A percentile compares a stretch with the other conserved stretches of the same genome.
Evolutionary conservation across 2,888 invertebrate species (phyloP).

Genomic region (Parelbella ahira): DNA sequence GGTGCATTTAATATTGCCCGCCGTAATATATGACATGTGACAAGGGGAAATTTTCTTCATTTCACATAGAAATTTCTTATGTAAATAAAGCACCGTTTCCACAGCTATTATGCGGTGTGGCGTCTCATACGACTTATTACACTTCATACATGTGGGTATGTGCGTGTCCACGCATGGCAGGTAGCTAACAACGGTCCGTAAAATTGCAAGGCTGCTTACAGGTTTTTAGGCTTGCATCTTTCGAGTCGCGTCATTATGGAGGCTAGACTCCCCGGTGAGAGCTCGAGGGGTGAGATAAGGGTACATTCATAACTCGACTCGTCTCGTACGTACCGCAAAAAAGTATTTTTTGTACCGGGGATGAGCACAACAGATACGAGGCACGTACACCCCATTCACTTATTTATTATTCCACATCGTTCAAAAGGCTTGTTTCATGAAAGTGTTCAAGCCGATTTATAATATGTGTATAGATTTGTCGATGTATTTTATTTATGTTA

Average conservation of each 20-base stretch:
- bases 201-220: conserved; percentile 52
- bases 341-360: conserved; percentile 30
- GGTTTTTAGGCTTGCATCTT: conserved; percentile 54
- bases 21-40: conserved; percentile 4
- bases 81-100: conserved; percentile 21
- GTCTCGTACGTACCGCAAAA: conserved; percentile 32
- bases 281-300: conserved; percentile 38
- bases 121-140: conserved; percentile 23
- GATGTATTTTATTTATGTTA: conserved; percentile 23
- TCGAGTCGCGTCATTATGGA: conserved; percentile 74
- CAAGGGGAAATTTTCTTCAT: conserved; percentile 12
- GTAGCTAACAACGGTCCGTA: conserved; percentile 50
- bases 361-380: conserved; percentile 33
- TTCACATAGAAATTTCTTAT: conserved; percentile 17
- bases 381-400: conserved; percentile 37
- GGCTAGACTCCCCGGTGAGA: conserved; percentile 51
- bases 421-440: conserved; percentile 35
- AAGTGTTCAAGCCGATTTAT: conserved; percentile 36
- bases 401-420: conserved; percentile 35
- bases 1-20: conserved; percentile 17
- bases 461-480: conserved; percentile 33
- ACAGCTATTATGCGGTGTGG: conserved; percentile 23
- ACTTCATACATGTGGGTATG: conserved; percentile 25
- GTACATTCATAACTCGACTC: conserved; percentile 29
- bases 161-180: conserved; percentile 40